Percentiles rank a stretch among this genome's conserved stretches.
phyloP scores from a whole-genome alignment of 2,113 vertebrate genomes.

The Rhegmatorhina hoffmannsi region DNA sequence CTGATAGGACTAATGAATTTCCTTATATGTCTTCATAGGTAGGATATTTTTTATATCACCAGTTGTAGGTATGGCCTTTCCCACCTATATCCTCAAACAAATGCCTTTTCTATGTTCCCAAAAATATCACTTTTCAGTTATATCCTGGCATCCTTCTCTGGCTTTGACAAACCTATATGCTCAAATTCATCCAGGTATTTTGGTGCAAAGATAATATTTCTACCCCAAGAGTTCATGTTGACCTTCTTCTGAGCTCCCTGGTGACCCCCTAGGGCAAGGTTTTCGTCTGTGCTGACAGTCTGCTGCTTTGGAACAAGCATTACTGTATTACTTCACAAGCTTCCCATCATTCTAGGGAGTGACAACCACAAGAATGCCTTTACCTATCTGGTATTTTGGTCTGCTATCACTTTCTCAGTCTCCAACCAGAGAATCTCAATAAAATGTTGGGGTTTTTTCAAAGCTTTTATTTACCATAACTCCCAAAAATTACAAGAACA shows the following conservation, averaged over 20 bases:
- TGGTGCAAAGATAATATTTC: neutral
- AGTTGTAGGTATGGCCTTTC: neutral
- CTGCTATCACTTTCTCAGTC: neutral
- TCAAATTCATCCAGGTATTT: neutral
- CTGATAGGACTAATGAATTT: neutral
- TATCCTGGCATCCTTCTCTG: neutral
- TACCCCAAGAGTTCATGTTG: neutral
- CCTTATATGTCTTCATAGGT: neutral
- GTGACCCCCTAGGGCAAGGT: neutral
- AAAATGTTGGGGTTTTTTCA: neutral
- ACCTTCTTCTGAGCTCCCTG: neutral
- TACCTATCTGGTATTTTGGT: neutral
- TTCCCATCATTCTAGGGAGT: accelerated
- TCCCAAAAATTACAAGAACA: neutral
- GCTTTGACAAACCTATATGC: neutral
- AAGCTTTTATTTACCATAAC: neutral
- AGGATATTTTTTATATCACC: neutral
- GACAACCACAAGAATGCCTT: neutral
- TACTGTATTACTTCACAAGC: neutral
- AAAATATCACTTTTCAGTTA: neutral
- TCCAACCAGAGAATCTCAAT: neutral
- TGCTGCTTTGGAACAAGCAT: neutral
- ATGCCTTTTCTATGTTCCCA: neutral
- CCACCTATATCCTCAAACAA: neutral
- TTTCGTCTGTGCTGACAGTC: neutral